phyloP scores from a whole-genome alignment of 2,113 vertebrate genomes.

The Myiagra hebetior region DNA sequence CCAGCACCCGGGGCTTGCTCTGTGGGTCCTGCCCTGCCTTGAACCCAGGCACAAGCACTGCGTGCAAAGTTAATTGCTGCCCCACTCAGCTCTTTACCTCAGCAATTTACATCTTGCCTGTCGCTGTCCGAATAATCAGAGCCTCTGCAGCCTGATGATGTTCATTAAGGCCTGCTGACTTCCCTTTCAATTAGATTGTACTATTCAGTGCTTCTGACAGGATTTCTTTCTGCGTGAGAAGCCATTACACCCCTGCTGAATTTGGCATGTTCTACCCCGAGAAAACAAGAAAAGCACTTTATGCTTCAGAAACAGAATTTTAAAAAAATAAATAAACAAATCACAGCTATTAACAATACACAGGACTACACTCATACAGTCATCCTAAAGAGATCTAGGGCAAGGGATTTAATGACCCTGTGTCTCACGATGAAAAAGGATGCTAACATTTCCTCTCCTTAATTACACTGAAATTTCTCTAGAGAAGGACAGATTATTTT shows the following conservation, averaged over 20 bases:
- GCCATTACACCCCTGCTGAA: neutral
- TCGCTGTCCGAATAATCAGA: neutral
- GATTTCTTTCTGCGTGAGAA: neutral
- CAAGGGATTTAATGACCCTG: neutral
- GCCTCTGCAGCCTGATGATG: neutral
- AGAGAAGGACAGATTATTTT: neutral
- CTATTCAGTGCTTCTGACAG: neutral
- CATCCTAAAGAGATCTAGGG: neutral
- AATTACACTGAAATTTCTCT: neutral
- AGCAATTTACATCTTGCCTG: neutral
- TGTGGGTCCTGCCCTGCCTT: neutral
- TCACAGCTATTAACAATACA: neutral
- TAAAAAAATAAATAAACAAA: neutral
- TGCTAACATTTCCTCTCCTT: neutral
- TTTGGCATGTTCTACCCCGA: neutral
- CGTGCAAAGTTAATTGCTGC: neutral
- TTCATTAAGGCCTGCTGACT: slow-evolving; percentile 15
- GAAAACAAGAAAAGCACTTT: neutral
- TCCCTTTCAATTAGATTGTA: neutral
- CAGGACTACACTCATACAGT: neutral
- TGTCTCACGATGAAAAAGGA: neutral
- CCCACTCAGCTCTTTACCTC: neutral
- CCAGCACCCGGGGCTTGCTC: neutral
- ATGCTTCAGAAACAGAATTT: neutral
- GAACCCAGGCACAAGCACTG: neutral